phyloP scores from a whole-genome alignment of 2,113 vertebrate species.

The Pluvianellus socialis region DNA sequence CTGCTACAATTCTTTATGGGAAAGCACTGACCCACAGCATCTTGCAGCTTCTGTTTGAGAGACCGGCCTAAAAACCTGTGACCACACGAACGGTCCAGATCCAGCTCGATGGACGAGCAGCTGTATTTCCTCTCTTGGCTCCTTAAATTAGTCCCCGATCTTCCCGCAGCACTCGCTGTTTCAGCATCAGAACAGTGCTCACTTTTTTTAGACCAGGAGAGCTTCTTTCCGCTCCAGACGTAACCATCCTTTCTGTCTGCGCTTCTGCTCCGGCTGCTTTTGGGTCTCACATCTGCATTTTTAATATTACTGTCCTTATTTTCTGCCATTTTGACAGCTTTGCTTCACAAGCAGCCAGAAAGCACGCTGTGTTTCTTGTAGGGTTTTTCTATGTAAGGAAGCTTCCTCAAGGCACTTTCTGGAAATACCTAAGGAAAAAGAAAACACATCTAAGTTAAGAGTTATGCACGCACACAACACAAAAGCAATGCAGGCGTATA shows the following conservation, averaged over 20 bases:
- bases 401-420: conserved; percentile 59
- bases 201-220: conserved; percentile 82
- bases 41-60: conserved; percentile 93
- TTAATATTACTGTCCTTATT: conserved; percentile 78
- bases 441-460: neutral
- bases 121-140: conserved; percentile 88
- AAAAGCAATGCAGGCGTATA: neutral
- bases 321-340: conserved; percentile 76
- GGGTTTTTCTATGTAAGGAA: conserved; percentile 33
- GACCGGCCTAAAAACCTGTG: conserved; percentile 88
- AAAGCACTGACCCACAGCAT: conserved; percentile 94
- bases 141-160: conserved; percentile 72
- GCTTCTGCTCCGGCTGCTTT: conserved; percentile 89
- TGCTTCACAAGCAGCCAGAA: conserved; percentile 24
- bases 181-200: conserved; percentile 76
- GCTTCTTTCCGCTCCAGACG: conserved; percentile 90
- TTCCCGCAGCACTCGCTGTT: conserved; percentile 51
- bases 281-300: conserved; percentile 85
- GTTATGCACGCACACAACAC: neutral
- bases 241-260: conserved; percentile 90
- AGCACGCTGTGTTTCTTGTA: neutral
- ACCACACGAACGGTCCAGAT: conserved; percentile 81
- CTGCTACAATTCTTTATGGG: conserved; percentile 87
- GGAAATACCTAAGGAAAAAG: conserved; percentile 48
- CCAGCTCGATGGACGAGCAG: conserved; percentile 82